phyloP scores from a whole-genome alignment of 2,797 vertebrate species.

The Anguilla marmorata region DNA sequence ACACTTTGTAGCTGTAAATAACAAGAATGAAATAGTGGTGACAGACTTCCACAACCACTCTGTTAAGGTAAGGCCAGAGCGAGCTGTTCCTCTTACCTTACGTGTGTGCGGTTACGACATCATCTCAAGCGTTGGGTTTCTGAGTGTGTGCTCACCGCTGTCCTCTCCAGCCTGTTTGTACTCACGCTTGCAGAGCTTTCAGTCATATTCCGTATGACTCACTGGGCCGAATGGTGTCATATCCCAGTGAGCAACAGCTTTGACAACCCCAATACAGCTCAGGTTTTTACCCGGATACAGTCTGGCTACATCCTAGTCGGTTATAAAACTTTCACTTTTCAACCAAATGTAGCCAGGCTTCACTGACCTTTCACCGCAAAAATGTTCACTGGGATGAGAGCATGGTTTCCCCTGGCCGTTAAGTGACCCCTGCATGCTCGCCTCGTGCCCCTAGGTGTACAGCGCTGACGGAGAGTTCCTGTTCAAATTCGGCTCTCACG shows the following conservation, averaged over 20 bases:
- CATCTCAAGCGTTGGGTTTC: conserved; percentile 12
- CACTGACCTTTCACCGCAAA: no score
- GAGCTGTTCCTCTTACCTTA: background rate
- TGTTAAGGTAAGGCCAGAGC: conserved; percentile 81
- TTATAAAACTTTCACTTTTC: no score
- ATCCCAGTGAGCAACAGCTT: background rate
- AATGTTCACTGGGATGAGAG: background rate
- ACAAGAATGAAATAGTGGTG: conserved; percentile 96
- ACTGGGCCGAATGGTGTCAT: background rate
- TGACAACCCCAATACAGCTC: no score
- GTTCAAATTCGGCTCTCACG: conserved; percentile 95
- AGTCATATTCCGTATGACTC: background rate
- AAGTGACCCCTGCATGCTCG: background rate
- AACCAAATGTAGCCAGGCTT: no score
- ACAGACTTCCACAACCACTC: conserved; percentile 98
- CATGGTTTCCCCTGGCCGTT: background rate
- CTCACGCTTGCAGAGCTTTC: background rate
- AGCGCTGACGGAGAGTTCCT: conserved; percentile 94
- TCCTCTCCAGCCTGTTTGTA: background rate
- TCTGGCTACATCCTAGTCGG: no score
- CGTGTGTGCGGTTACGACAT: background rate
- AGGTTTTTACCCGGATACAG: no score
- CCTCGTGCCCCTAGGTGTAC: conserved; percentile 78
- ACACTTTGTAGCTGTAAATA: conserved; percentile 95
- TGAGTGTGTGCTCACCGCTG: background rate